Evolutionary conservation across 1,140 invertebrate species (phyloP), one percentile per base, ranked within the genome.

Genomic region (Drosophila trapezifrons): DNA sequence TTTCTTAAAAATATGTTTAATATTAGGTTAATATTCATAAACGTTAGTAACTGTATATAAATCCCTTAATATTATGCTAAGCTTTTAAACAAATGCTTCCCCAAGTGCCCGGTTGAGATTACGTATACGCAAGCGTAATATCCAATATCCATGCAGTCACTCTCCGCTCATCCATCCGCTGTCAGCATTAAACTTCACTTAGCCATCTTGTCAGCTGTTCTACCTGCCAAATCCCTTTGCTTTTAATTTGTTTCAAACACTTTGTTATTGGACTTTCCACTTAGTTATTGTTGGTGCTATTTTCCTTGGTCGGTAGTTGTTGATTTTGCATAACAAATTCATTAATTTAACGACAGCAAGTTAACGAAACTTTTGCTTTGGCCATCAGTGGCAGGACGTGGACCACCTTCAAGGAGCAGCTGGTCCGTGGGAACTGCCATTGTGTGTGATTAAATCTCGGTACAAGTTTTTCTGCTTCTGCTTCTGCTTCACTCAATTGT

Each of bases 271-370:
- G 25, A 54, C 38, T 76, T 76, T 65, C 38, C 15, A 52, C 37
- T 42, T 60, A 18, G 37, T 47, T 56, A 42, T 52, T 38, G 58
- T 56, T 79, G 29, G 22, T 2, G 60, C 52, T 56, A 38, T 58
- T 83, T 55, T 66, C 66, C 66, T 66, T 56, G 46, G 27, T n/a
- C 20, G 35, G 64, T 79, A 73, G 78, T 80, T 87, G 79, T 73
- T 63, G 73, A 87, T 84, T 87, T 87, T 89, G 84, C 84, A 87
- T 87, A 87, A 84, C 80, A 89, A 78, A 80, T 87, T 87, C 84
- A 89, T 87, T 87, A 87, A 87, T 87, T 87, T 84, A 49, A 70
- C 72, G 56, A 58, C 47, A 63, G 32, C 59, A 69, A 71, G 46
- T 47, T 40, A 59, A 67, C 37, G 64, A 69, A 80, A 83, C 58